Evolutionary conservation across 2,113 vertebrate species (phyloP), one percentile per base, ranked within the genome.

Genomic region (Ptyas mucosa): DNA sequence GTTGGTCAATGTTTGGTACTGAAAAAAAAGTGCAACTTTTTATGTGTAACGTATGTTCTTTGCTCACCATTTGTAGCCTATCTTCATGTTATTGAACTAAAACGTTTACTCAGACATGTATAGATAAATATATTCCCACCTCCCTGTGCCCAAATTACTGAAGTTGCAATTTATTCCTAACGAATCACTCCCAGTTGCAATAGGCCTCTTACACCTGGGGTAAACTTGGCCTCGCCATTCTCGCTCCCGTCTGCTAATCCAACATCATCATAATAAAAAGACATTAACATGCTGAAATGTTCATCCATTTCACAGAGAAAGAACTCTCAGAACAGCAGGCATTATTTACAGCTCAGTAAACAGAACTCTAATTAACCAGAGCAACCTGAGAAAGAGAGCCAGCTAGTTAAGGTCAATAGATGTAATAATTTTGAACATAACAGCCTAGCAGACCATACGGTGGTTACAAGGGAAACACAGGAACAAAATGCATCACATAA

Each of bases 331-430:
- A 34, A 87, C 34, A 34, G 2, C 81, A 92, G 43, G 21, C 61
- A 58, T 95, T 91, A 92, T 89, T 94, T 91, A 94, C 89, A 94
- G 49, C 61, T 94, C 93, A 91, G 55, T 64, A 94, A 39, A n/a
- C 64, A 94, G 53, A 69, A 53, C 69, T 52, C n/a, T 75, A 92
- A 53, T 92, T 95, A 93, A 94, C 52, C 43, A 89, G 54, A 0
- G 39, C 89, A 51, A 93, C 39, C 54, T 93, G 89, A 94, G 89
- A 52, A 14, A 12, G 87, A 91, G 87, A n/a, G 1, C 75, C 4
- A 51, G 86, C 23, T 61, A 29, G 69, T 86, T 91, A 75, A 26
- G 89, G 58, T 92, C 85, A 93, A 88, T 5, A 85, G 52, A n/a
- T 88, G 94, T 49, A 93, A 94, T 69, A 91, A 92, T 85, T 87